phyloP scores from a whole-genome alignment of 2,113 vertebrate genomes.

The Myanophis thanlyinensis region DNA sequence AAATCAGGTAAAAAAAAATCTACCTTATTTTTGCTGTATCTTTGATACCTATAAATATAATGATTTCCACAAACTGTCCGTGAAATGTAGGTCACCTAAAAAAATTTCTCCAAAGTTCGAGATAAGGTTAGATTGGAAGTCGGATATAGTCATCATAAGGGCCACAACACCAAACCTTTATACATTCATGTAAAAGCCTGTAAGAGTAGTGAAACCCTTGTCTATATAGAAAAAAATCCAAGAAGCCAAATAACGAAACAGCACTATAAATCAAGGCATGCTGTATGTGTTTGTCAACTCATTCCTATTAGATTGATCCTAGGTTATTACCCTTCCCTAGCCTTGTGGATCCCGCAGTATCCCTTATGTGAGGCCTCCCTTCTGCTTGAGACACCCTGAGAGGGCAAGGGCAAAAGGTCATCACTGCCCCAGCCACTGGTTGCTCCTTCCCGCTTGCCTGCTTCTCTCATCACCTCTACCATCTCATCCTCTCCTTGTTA shows the following conservation, averaged over 20 bases:
- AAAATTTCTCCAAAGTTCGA: background rate
- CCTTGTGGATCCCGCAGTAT: background rate
- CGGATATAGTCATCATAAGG: background rate
- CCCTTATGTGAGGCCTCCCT: background rate
- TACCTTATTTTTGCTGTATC: constrained; percentile 19
- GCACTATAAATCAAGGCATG: background rate
- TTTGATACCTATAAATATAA: background rate
- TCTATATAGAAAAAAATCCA: background rate
- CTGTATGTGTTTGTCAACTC: background rate
- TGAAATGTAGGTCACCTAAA: constrained; percentile 3
- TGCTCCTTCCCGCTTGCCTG: background rate
- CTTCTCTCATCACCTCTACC: background rate
- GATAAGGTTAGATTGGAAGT: background rate
- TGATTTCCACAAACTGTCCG: background rate
- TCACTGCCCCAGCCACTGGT: background rate
- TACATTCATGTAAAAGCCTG: background rate
- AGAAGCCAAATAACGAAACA: background rate
- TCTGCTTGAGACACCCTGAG: background rate
- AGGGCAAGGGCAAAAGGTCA: background rate
- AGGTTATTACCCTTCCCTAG: background rate
- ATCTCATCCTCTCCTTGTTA: background rate
- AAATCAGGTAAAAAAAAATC: constrained; percentile 77
- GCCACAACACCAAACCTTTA: background rate
- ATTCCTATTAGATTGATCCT: background rate
- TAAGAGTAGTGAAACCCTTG: background rate